A percentile compares a stretch with the other conserved stretches of the same genome.
phyloP scores from a whole-genome alignment of 2,888 invertebrate species.

The Parnassius smintheus region DNA sequence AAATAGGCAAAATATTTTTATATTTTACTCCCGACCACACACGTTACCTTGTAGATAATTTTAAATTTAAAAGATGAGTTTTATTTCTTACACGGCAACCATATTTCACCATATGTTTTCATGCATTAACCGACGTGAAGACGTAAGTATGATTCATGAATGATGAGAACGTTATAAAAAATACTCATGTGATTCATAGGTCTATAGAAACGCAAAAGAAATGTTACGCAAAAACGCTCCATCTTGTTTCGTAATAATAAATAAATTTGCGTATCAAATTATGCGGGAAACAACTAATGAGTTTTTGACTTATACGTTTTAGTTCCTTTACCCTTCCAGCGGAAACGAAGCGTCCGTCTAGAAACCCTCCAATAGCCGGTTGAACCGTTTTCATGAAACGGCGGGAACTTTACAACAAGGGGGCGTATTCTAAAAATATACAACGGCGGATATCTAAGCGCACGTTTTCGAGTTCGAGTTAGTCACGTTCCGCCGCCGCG shows the following conservation, averaged over 20 bases:
- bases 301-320: neutral
- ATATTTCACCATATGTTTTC: constrained; percentile 23
- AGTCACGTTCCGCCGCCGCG: constrained; percentile 56
- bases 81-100: constrained; percentile 13
- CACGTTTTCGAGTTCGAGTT: constrained; percentile 49
- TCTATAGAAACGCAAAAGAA: constrained; percentile 1
- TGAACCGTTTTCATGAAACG: constrained; percentile 15
- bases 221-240: constrained; percentile 3
- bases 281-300: neutral
- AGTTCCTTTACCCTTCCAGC: constrained; percentile 13
- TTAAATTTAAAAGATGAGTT: neutral
- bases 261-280: constrained; percentile 6
- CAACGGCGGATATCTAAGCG: constrained; percentile 52
- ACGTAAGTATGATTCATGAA: constrained; percentile 26
- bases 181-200: constrained; percentile 13
- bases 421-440: constrained; percentile 78
- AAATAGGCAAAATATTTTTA: neutral
- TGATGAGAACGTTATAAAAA: constrained; percentile 23
- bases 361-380: constrained; percentile 13
- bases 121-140: constrained; percentile 19
- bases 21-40: neutral
- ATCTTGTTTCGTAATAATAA: neutral
- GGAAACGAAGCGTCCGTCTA: constrained; percentile 13
- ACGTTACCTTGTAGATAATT: neutral
- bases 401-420: constrained; percentile 49